Base-by-base conservation (phyloP, 2,888 invertebrate genomes). In the Entomobrya multifasciata region DNA sequence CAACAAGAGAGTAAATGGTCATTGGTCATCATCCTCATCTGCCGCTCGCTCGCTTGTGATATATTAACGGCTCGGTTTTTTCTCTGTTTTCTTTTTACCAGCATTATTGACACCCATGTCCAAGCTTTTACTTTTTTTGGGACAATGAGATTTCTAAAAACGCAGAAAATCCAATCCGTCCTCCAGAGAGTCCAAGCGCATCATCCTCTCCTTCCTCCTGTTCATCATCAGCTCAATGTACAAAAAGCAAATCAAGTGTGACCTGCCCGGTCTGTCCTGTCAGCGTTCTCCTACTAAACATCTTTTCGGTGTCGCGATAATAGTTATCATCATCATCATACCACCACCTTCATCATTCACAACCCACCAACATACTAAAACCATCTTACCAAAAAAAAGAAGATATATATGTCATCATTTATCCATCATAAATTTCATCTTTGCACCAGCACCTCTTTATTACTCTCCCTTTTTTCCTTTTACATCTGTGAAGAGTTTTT, bases 371-470 rank as follows among this genome's bases (percentile, higher is more conserved):
- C 70, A 70, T 17, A 44, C 44, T 44, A 44, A 15, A 41, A 22
- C 70, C 47, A 25, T 25, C 47, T 41, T 13, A 70, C 22, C 10
- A 27, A 30, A 1, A 13, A 52, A 17, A 25, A 27, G 49, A 47
- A 55, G 76, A 76, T 20, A 76, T 76, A 79, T 49, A n/a, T 79
- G 65, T 79, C 67, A 79, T 84, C 83, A 84, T 62, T 77, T 77
- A 83, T 76, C 76, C 55, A 55, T 67, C 76, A 77, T 84, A 84
- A 84, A 84, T 84, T 65, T 80, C 49, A 49, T 67, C 65, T 44
- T 47, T n/a, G 15, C 49, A 13, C 20, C 67, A 20, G 13, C 25
- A 25, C 30, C 49, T n/a, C 65, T 67, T 65, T 52, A 52, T 30
- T 76, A 15, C 17, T 6, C 20, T 65, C 65, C 41, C 41, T 27